A percentile compares a stretch with the other conserved stretches of the same genome.
Conservation (phyloP, 2,888 invertebrate genomes). For the Lasioglossum morio region DNA sequence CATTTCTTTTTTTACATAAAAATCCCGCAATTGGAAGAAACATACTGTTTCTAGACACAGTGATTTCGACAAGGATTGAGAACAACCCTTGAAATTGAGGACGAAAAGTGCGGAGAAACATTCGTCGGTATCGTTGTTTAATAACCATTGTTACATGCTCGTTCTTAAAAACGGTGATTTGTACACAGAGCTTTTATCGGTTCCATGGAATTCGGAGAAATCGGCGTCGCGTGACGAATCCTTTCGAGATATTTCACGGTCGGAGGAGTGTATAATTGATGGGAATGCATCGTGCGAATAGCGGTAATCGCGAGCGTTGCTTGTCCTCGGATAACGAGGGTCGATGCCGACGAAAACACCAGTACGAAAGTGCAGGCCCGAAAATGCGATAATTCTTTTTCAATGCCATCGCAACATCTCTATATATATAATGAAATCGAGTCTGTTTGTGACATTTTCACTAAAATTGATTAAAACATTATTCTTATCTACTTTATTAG, state of each 20-base stretch:
- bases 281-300: not conserved
- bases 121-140: not conserved
- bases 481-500: too few relatives aligned
- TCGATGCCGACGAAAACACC: conserved; percentile 2
- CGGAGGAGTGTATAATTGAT: conserved; percentile 2
- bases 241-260: not conserved
- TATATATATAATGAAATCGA: too few relatives aligned
- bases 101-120: too few relatives aligned
- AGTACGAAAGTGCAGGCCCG: not conserved
- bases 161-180: not conserved
- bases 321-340: conserved; percentile 27
- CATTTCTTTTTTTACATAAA: too few relatives aligned
- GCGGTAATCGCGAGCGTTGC: conserved; percentile 17
- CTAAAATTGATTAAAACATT: too few relatives aligned
- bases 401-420: too few relatives aligned
- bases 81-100: too few relatives aligned
- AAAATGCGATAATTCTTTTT: not conserved
- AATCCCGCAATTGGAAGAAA: too few relatives aligned
- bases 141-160: not conserved
- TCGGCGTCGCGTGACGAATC: conserved; percentile 26
- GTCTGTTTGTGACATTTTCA: too few relatives aligned
- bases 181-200: conserved; percentile 23
- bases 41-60: too few relatives aligned
- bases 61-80: too few relatives aligned
- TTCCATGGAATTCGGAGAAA: conserved; percentile 22